Conservation (phyloP, 2,888 invertebrate species). For the Platynereis dumerilii region DNA sequence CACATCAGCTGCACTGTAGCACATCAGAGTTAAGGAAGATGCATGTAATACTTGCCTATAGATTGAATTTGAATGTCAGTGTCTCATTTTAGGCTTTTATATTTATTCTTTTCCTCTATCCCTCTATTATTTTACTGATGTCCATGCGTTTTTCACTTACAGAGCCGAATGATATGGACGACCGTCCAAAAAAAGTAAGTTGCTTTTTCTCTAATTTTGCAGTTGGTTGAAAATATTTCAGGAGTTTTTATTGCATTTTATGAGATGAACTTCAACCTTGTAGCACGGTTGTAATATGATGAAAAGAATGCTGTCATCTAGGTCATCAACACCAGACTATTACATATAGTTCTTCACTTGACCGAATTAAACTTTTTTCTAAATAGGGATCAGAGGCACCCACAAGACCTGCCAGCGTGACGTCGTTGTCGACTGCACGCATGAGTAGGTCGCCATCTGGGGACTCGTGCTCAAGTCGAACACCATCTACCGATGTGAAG, state of each 20-base stretch:
- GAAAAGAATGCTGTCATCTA: too few relatives aligned
- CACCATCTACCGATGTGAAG: slow-evolving; percentile 16
- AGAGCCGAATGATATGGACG: slow-evolving; percentile 28
- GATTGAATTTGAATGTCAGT: not conserved
- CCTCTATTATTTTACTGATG: not conserved
- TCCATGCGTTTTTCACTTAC: slow-evolving; percentile 10
- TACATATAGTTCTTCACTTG: too few relatives aligned
- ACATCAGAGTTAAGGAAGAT: not conserved
- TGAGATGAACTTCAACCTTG: too few relatives aligned
- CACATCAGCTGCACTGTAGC: too few relatives aligned
- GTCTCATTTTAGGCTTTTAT: not conserved
- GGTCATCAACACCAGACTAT: too few relatives aligned
- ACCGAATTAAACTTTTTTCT: too few relatives aligned
- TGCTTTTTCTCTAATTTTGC: not conserved
- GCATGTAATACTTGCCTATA: slow-evolving; percentile 6
- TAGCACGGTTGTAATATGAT: too few relatives aligned
- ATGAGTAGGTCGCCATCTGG: slow-evolving; percentile 31
- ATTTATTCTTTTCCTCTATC: too few relatives aligned
- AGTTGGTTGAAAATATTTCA: too few relatives aligned
- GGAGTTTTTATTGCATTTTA: too few relatives aligned
- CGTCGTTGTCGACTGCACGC: slow-evolving; percentile 37
- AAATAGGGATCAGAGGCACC: slow-evolving; percentile 39
- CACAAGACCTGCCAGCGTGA: slow-evolving; percentile 45
- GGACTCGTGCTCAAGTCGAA: slow-evolving; percentile 22
- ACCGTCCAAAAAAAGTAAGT: slow-evolving; percentile 24